phyloP scores from a whole-genome alignment of 2,888 invertebrate genomes.

The Erebia ligea region DNA sequence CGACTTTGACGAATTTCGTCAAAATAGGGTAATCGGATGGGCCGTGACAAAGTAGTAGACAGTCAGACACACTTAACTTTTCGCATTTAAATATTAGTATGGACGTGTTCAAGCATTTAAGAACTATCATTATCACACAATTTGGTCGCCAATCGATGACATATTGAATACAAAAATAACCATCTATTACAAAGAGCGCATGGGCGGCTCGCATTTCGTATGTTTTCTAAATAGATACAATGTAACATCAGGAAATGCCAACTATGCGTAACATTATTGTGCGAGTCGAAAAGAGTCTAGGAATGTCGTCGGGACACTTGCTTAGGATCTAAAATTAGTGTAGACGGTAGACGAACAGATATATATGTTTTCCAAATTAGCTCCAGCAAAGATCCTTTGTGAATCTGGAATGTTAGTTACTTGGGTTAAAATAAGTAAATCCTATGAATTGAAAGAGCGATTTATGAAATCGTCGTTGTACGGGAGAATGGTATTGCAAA shows the following conservation, averaged over 20 bases:
- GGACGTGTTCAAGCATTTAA: background rate
- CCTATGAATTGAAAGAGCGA: too few relatives aligned
- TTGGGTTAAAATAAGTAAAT: too few relatives aligned
- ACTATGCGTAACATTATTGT: slow-evolving; percentile 28
- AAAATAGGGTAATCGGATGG: too few relatives aligned
- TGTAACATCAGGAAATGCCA: slow-evolving; percentile 32
- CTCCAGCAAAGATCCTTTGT: background rate
- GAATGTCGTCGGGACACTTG: slow-evolving; percentile 18
- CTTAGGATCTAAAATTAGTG: slow-evolving; percentile 9
- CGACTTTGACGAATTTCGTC: too few relatives aligned
- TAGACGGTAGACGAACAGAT: background rate
- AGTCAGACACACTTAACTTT: too few relatives aligned
- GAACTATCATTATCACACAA: background rate
- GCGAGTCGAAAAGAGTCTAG: slow-evolving; percentile 18
- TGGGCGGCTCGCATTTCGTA: slow-evolving; percentile 23
- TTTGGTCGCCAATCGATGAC: slow-evolving; percentile 18
- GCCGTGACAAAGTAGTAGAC: too few relatives aligned
- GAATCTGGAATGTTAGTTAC: too few relatives aligned
- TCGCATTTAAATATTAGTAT: too few relatives aligned
- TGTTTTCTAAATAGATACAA: slow-evolving; percentile 29
- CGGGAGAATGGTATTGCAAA: too few relatives aligned
- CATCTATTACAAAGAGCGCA: slow-evolving; percentile 27
- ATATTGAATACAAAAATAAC: slow-evolving; percentile 28
- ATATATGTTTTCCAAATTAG: background rate
- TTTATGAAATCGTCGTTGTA: too few relatives aligned